phyloP scores from a whole-genome alignment of 2,113 vertebrate species.

The Phycodurus eques region DNA sequence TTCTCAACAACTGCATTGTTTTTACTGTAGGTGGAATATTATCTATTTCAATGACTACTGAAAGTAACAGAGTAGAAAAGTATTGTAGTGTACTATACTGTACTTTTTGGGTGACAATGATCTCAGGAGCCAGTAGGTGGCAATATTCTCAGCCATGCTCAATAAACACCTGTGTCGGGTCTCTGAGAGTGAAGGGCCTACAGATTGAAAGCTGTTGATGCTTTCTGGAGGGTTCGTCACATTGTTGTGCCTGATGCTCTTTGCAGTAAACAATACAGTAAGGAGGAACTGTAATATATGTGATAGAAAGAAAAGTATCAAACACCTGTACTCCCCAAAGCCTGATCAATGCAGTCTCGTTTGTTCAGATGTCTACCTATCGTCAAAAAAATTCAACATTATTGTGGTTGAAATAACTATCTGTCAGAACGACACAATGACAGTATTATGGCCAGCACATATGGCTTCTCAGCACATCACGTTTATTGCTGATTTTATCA shows the following conservation, averaged over 20 bases:
- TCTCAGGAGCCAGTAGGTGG: conserved; percentile 45
- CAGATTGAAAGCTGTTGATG: conserved; percentile 7
- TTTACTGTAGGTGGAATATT: not conserved
- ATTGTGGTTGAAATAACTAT: conserved; percentile 29
- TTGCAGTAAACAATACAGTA: conserved; percentile 6
- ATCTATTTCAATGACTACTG: not conserved
- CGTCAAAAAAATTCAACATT: not conserved
- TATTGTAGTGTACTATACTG: not conserved
- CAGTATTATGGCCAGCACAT: not conserved
- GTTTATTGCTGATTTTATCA: conserved; percentile 69
- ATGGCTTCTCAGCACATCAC: conserved; percentile 36
- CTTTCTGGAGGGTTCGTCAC: conserved; percentile 8
- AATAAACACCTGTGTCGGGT: conserved; percentile 20
- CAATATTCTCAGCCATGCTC: conserved; percentile 40
- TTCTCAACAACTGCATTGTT: conserved; percentile 8
- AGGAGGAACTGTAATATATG: not conserved
- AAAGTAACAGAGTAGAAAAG: not conserved
- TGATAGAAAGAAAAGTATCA: not conserved
- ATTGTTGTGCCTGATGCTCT: not conserved
- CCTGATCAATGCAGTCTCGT: conserved; percentile 11
- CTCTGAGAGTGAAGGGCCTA: conserved; percentile 2
- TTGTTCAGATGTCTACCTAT: conserved; percentile 9
- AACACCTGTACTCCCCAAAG: not conserved
- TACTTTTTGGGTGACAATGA: conserved; percentile 9
- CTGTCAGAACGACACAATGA: not conserved